A percentile compares a stretch with the other conserved stretches of the same genome.
Evolutionary conservation across 92 coral and sea anemone species (phyloP).

Genomic region (Paramuricea clavata): DNA sequence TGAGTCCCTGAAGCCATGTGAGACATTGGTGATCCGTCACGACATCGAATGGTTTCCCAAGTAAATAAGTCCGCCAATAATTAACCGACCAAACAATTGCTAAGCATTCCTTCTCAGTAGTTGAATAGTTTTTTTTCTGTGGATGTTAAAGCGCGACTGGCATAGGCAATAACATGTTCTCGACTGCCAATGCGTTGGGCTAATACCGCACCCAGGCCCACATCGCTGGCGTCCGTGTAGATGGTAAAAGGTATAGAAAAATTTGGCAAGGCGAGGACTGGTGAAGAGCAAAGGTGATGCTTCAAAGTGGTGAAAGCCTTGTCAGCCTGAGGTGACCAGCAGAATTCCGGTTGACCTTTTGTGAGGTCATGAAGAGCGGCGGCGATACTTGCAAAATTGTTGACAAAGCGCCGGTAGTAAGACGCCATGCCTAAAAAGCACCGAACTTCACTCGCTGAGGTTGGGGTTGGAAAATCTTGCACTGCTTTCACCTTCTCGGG

Average conservation of each 20-base stretch:
- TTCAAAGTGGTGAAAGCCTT: slow-evolving; percentile 4
- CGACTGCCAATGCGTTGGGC: neutral
- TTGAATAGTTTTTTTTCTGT: neutral
- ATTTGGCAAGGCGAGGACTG: slow-evolving; percentile 3
- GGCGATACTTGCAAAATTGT: slow-evolving; percentile 38
- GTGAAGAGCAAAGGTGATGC: neutral
- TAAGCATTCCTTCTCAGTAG: neutral
- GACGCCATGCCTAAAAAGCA: slow-evolving; percentile 55
- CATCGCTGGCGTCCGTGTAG: slow-evolving; percentile 28
- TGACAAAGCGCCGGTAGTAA: slow-evolving; percentile 49
- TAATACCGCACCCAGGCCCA: slow-evolving; percentile 7
- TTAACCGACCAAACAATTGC: neutral
- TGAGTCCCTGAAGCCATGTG: slow-evolving; percentile 33
- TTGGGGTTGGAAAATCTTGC: slow-evolving; percentile 42
- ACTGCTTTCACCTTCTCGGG: slow-evolving; percentile 45
- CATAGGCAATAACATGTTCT: neutral
- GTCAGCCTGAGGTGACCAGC: slow-evolving; percentile 14
- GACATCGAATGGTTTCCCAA: neutral
- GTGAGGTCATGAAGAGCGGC: slow-evolving; percentile 29
- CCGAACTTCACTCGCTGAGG: slow-evolving; percentile 36
- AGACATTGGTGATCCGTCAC: neutral
- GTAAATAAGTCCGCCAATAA: neutral
- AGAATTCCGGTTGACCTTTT: slow-evolving; percentile 8
- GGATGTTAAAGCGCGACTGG: neutral
- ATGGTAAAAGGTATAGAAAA: slow-evolving; percentile 6